These are phyloP conservation scores for Lophura nycthemera DNA, from an alignment of 2,113 vertebrate genomes.

Conservation along the genomic window DNA sequence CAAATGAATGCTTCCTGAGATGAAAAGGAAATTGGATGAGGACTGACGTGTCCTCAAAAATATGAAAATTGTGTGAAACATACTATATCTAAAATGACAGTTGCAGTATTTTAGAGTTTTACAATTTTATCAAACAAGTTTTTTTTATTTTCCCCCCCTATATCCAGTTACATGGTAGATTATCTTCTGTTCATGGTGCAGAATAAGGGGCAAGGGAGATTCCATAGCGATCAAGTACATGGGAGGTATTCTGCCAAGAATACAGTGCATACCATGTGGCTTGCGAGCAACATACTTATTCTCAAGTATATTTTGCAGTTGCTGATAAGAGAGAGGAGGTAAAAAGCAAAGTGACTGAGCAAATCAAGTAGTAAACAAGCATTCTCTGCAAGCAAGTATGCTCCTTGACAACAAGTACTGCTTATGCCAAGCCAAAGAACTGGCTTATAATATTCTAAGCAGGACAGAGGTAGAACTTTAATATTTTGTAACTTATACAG, in stretches of 20 bases:
- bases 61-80: neutral
- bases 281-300: neutral
- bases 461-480: neutral
- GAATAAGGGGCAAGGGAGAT: neutral
- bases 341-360: neutral
- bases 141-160: neutral
- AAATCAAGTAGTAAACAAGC: accelerated
- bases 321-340: neutral
- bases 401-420: neutral
- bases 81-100: neutral
- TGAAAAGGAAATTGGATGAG: neutral
- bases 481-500: neutral
- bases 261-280: accelerated
- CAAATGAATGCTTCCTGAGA: neutral
- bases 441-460: neutral
- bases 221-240: accelerated
- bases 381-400: neutral
- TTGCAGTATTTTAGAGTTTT: neutral
- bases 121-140: neutral
- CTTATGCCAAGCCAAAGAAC: neutral
- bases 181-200: neutral
- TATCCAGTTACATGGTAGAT: neutral
- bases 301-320: neutral
- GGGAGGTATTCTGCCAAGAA: neutral
- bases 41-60: neutral